A percentile compares a stretch with the other conserved stretches of the same genome.
These are phyloP conservation scores for Sebastes matsubarae DNA, from an alignment of 2,797 vertebrate genomes.

Conservation along the genomic window DNA sequence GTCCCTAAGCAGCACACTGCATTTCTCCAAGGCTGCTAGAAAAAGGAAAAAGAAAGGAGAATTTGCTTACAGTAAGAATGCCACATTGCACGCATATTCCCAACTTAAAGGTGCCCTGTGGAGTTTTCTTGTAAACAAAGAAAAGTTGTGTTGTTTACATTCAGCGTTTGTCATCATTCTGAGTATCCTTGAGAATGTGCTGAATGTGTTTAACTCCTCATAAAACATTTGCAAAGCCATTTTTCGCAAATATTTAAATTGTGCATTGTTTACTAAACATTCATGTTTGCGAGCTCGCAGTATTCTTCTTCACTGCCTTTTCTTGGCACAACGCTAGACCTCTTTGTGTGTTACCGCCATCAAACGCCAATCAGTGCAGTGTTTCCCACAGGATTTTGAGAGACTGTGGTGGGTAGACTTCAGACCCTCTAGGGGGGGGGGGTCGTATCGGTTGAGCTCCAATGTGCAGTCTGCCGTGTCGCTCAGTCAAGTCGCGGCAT, in stretches of 20 bases:
- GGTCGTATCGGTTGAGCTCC: too few species aligned
- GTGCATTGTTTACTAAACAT: neutral
- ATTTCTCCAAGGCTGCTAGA: neutral
- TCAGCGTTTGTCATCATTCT: neutral
- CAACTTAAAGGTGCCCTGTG: neutral
- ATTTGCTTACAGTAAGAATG: neutral
- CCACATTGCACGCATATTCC: neutral
- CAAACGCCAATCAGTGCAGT: too few species aligned
- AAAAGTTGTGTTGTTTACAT: neutral
- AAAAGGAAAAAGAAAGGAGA: neutral
- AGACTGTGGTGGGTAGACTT: too few species aligned
- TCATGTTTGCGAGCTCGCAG: too few species aligned
- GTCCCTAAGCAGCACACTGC: neutral
- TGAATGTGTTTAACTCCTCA: neutral
- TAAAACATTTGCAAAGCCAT: neutral
- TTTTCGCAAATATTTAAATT: neutral
- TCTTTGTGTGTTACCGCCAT: too few species aligned
- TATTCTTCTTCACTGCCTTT: too few species aligned
- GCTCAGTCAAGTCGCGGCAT: too few species aligned
- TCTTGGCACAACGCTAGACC: too few species aligned
- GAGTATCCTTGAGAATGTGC: neutral
- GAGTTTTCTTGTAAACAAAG: neutral
- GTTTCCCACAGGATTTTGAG: too few species aligned
- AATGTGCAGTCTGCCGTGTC: too few species aligned
- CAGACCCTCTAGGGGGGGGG: too few species aligned